These are phyloP conservation scores for Schizopygopsis pylzovi DNA, from an alignment of 2,797 vertebrate genomes.

Conservation along the genomic window DNA sequence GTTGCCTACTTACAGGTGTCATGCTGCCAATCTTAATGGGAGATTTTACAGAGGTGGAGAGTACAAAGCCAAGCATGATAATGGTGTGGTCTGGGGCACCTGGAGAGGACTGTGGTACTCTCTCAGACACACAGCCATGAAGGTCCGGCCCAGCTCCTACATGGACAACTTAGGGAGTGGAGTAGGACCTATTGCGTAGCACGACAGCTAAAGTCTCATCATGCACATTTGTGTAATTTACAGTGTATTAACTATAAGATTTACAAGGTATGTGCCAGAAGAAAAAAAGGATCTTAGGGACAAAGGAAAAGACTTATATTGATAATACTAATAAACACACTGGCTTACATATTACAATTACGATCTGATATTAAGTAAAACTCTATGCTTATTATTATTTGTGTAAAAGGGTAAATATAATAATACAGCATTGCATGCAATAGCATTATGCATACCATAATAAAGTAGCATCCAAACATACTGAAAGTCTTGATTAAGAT, in stretches of 20 bases:
- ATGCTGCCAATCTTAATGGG: slow-evolving; percentile 88
- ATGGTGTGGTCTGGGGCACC: slow-evolving; percentile 87
- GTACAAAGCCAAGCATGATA: slow-evolving; percentile 80
- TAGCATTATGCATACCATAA: background rate
- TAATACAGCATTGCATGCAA: slow-evolving; percentile 21
- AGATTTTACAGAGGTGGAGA: slow-evolving; percentile 82
- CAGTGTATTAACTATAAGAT: background rate
- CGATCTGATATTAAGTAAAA: background rate
- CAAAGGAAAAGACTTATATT: background rate
- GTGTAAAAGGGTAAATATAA: background rate
- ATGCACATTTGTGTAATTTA: background rate
- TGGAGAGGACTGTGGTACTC: slow-evolving; percentile 92
- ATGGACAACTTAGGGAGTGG: slow-evolving; percentile 82
- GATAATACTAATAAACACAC: background rate
- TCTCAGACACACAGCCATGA: slow-evolving; percentile 87
- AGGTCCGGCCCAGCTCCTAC: slow-evolving; percentile 82
- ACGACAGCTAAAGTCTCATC: background rate
- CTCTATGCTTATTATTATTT: background rate
- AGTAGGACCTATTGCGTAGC: slow-evolving; percentile 71
- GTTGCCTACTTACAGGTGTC: slow-evolving; percentile 77
- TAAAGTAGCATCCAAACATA: slow-evolving; percentile 27
- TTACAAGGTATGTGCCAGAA: background rate
- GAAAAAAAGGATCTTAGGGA: background rate
- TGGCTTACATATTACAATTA: background rate
- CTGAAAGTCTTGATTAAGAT: slow-evolving; percentile 4